phyloP scores from a whole-genome alignment of 2,888 invertebrate species.

The Agonopterix alstromeriana region DNA sequence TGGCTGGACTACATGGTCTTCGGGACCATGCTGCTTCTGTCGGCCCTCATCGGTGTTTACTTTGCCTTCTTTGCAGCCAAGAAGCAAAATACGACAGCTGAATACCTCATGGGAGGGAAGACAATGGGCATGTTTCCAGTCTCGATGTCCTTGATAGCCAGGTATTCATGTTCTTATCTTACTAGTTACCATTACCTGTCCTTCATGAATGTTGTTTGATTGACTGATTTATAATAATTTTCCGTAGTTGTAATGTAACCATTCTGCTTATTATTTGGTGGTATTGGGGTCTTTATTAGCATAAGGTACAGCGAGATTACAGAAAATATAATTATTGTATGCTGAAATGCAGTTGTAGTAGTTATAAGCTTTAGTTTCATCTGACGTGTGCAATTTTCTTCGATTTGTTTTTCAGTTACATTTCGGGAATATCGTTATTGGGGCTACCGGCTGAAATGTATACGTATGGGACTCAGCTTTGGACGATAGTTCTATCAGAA shows the following conservation, averaged over 20 bases:
- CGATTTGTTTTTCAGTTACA: constrained; percentile 75
- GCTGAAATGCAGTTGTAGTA: neutral
- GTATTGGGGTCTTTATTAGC: too few relatives aligned
- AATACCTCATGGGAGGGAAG: constrained; percentile 85
- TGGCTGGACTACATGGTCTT: constrained; percentile 81
- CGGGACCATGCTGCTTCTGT: constrained; percentile 78
- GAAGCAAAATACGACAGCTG: constrained; percentile 82
- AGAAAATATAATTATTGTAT: too few relatives aligned
- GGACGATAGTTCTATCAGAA: constrained; percentile 80
- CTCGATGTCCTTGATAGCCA: constrained; percentile 86
- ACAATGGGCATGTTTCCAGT: constrained; percentile 88
- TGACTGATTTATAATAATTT: too few relatives aligned
- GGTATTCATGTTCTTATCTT: constrained; percentile 48
- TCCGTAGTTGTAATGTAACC: too few relatives aligned
- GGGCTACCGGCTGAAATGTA: constrained; percentile 87
- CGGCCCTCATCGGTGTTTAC: constrained; percentile 82
- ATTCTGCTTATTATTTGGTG: too few relatives aligned
- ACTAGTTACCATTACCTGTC: too few relatives aligned
- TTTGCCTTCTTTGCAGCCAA: constrained; percentile 82
- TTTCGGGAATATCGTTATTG: constrained; percentile 84
- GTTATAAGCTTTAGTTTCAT: neutral
- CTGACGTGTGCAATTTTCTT: neutral
- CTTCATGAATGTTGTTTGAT: too few relatives aligned
- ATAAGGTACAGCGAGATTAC: too few relatives aligned
- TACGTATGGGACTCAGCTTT: constrained; percentile 84